phyloP scores from a whole-genome alignment of 2,888 invertebrate genomes.

The Junonia oenone region DNA sequence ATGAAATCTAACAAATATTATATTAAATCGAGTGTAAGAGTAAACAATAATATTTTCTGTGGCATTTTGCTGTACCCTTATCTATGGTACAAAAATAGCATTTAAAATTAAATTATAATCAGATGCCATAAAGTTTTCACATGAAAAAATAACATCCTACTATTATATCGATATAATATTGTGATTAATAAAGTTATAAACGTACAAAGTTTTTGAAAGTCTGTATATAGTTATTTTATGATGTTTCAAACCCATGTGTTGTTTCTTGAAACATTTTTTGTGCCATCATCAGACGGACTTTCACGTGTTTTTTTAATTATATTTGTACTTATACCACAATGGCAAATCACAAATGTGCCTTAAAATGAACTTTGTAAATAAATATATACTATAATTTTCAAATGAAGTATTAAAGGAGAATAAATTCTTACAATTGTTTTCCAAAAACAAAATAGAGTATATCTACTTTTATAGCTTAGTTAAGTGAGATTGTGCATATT shows the following conservation, averaged over 20 bases:
- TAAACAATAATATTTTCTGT: not conserved
- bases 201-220: slow-evolving; percentile 64
- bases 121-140: slow-evolving; percentile 42
- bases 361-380: slow-evolving; percentile 71
- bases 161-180: slow-evolving; percentile 34
- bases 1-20: not conserved
- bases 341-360: slow-evolving; percentile 70
- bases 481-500: slow-evolving; percentile 79
- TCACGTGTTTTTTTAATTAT: slow-evolving; percentile 48
- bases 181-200: slow-evolving; percentile 46
- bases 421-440: slow-evolving; percentile 70
- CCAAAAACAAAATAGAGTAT: slow-evolving; percentile 70
- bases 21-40: not conserved
- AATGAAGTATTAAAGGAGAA: slow-evolving; percentile 67
- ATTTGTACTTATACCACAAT: slow-evolving; percentile 66
- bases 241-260: slow-evolving; percentile 44
- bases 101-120: slow-evolving; percentile 16
- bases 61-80: not conserved
- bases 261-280: slow-evolving; percentile 42
- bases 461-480: slow-evolving; percentile 62
- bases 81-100: slow-evolving; percentile 17
- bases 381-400: slow-evolving; percentile 53
- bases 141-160: slow-evolving; percentile 21
- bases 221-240: slow-evolving; percentile 61
- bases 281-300: slow-evolving; percentile 71